phyloP scores from a whole-genome alignment of 2,113 vertebrate genomes.

The Mungos mungo region DNA sequence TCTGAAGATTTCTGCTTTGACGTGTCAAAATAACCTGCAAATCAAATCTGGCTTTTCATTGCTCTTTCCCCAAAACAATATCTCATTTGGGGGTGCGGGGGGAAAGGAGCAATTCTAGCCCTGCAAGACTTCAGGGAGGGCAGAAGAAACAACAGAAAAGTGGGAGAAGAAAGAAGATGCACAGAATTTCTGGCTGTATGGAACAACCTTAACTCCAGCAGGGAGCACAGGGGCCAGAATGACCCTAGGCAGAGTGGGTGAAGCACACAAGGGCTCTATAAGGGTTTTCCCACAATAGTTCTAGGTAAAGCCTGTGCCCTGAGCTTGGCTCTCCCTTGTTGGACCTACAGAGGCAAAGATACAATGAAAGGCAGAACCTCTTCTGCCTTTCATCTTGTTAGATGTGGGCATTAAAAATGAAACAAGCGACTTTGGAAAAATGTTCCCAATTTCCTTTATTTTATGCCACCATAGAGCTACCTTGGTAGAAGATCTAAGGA shows the following conservation, averaged over 20 bases:
- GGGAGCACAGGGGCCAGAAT: neutral
- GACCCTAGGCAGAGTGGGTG: neutral
- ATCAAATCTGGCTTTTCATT: neutral
- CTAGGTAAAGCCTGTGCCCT: neutral
- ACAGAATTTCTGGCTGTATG: neutral
- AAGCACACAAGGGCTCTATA: neutral
- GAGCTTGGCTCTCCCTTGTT: fast-evolving
- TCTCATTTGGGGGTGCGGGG: neutral
- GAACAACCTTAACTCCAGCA: neutral
- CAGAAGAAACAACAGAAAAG: neutral
- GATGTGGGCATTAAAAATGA: neutral
- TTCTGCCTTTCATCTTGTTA: neutral
- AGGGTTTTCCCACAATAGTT: neutral
- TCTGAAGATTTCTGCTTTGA: neutral
- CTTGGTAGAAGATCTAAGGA: neutral
- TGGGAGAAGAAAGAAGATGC: neutral
- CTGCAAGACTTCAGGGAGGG: neutral
- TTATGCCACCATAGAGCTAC: neutral
- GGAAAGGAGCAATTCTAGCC: neutral
- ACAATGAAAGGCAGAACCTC: neutral
- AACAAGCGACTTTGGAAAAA: neutral
- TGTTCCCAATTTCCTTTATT: neutral
- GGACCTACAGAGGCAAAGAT: neutral
- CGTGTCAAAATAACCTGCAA: neutral
- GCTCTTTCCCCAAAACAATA: neutral